A percentile compares a stretch with the other conserved stretches of the same genome.
Conservation (phyloP, 2,113 vertebrate genomes). For the Cathartes aura region DNA sequence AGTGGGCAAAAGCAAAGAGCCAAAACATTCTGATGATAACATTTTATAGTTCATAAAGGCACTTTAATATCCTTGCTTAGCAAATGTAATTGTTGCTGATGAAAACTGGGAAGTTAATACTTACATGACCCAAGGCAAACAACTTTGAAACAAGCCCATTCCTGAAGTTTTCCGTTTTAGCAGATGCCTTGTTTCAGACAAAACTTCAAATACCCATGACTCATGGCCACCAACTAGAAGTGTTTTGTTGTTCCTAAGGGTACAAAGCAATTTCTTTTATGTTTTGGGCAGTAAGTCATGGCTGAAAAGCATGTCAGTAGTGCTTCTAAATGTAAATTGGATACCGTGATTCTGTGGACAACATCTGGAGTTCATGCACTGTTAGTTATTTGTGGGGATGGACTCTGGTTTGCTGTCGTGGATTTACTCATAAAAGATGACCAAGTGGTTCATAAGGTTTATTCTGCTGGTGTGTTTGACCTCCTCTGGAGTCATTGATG, state of each 20-base stretch:
- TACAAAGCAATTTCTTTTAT: background rate
- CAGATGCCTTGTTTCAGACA: background rate
- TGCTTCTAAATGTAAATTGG: background rate
- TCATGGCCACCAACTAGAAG: background rate
- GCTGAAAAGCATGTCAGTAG: background rate
- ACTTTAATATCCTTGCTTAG: background rate
- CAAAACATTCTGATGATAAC: background rate
- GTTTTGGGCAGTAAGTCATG: background rate
- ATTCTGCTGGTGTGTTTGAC: background rate
- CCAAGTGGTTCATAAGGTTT: background rate
- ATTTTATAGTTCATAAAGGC: background rate
- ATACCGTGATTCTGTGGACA: background rate
- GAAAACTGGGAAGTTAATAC: background rate
- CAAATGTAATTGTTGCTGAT: background rate
- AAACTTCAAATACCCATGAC: background rate
- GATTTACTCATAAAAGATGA: background rate
- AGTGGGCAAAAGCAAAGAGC: background rate
- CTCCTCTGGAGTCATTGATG: background rate
- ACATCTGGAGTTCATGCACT: background rate
- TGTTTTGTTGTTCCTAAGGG: background rate
- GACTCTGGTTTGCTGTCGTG: background rate
- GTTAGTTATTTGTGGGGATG: background rate
- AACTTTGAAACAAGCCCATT: slow-evolving; percentile 17
- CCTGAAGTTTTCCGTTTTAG: slow-evolving; percentile 23
- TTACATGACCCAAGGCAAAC: background rate